These are phyloP conservation scores for Silurus meridionalis DNA, from an alignment of 2,113 vertebrate species.

Conservation along the genomic window DNA sequence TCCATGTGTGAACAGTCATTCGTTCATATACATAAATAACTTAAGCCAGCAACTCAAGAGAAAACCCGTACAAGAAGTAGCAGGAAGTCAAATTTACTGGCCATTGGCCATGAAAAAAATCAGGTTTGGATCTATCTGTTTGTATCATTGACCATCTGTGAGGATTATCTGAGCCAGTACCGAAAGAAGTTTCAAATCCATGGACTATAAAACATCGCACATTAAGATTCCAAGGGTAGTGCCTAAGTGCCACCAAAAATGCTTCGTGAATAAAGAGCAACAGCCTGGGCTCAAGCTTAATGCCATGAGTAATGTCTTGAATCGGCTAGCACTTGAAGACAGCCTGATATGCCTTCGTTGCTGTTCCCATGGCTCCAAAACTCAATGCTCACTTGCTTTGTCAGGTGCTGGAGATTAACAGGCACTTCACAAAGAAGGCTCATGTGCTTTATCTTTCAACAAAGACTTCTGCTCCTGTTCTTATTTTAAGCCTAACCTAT, in stretches of 20 bases:
- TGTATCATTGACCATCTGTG: background rate
- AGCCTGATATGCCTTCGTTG: conserved; percentile 63
- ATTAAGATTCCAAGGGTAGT: background rate
- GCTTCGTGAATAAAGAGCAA: background rate
- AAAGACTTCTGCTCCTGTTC: background rate
- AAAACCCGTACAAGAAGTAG: background rate
- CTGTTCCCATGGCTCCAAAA: conserved; percentile 58
- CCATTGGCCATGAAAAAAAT: conserved; percentile 31
- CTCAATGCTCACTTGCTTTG: conserved; percentile 55
- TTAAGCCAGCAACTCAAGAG: background rate
- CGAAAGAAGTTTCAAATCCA: background rate
- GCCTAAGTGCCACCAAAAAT: background rate
- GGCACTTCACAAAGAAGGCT: background rate
- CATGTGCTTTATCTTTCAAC: conserved; percentile 31
- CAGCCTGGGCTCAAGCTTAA: background rate
- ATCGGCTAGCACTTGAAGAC: conserved; percentile 51
- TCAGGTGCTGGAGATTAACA: conserved; percentile 62
- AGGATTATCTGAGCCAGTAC: background rate
- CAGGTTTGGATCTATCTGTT: conserved; percentile 20
- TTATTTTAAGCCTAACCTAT: background rate
- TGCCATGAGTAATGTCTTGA: background rate
- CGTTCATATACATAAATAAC: background rate
- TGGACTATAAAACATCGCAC: background rate
- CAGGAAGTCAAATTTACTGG: conserved; percentile 18
- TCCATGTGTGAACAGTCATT: conserved; percentile 20